A percentile compares a stretch with the other conserved stretches of the same genome.
Evolutionary conservation across 2,113 vertebrate species (phyloP).

Genomic region (Fulica atra): DNA sequence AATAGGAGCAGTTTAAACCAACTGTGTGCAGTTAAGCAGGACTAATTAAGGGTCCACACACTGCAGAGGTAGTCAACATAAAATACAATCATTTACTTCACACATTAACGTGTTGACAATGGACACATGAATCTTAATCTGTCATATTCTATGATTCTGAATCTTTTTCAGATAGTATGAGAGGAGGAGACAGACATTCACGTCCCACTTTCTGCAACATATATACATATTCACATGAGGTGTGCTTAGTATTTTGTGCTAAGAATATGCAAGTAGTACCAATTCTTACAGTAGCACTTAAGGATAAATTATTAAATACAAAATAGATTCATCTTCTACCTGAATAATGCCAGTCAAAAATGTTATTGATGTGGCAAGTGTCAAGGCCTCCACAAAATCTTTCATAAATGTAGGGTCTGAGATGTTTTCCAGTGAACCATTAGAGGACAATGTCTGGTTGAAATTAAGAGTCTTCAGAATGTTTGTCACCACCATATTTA

Average conservation of each 20-base stretch:
- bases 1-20: neutral
- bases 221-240: neutral
- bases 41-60: neutral
- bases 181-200: neutral
- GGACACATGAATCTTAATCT: neutral
- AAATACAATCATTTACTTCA: neutral
- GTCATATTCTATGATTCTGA: no score
- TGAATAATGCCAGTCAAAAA: constrained; percentile 72
- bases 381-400: constrained; percentile 47
- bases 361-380: constrained; percentile 37
- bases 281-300: neutral
- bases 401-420: neutral
- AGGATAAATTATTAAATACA: neutral
- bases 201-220: neutral
- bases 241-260: neutral
- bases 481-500: constrained; percentile 54
- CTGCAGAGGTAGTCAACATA: neutral
- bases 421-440: constrained; percentile 22
- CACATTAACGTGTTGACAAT: neutral
- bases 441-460: constrained; percentile 26
- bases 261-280: neutral
- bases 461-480: constrained; percentile 49
- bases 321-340: constrained; percentile 28
- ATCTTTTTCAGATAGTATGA: neutral
- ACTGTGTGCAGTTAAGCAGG: neutral